Percentiles rank a stretch among this genome's conserved stretches.
Evolutionary conservation across 2,797 vertebrate genomes (phyloP).

Genomic region (Diceros bicornis): DNA sequence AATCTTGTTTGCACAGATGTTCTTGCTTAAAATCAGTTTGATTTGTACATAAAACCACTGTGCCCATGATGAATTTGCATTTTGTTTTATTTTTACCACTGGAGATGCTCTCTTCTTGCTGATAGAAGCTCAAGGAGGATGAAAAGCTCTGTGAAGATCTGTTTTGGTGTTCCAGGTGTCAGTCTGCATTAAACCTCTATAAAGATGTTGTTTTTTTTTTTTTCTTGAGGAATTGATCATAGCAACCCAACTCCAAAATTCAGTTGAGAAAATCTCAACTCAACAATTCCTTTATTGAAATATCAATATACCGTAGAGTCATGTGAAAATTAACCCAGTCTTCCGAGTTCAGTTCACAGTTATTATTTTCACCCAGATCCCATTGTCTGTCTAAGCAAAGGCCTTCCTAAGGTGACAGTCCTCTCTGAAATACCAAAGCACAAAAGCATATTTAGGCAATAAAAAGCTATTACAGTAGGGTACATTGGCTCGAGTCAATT

Average conservation of each 20-base stretch:
- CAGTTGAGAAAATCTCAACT: conserved; percentile 68
- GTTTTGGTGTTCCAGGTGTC: conserved; percentile 20
- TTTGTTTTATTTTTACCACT: conserved; percentile 70
- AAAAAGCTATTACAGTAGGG: not conserved
- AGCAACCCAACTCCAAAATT: conserved; percentile 63
- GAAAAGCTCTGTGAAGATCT: conserved; percentile 52
- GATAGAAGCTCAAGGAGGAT: conserved; percentile 15
- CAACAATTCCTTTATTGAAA: conserved; percentile 76
- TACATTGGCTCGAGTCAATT: not conserved
- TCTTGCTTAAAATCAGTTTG: conserved; percentile 77
- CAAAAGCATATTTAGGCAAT: conserved; percentile 37
- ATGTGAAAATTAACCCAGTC: conserved; percentile 52
- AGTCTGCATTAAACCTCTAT: conserved; percentile 57
- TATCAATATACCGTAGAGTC: not conserved
- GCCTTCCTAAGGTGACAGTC: not conserved
- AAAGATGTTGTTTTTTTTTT: conserved; percentile 67
- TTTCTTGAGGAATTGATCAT: conserved; percentile 60
- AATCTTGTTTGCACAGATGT: conserved; percentile 81
- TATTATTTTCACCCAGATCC: conserved; percentile 39
- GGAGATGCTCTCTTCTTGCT: conserved; percentile 44
- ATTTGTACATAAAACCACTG: conserved; percentile 76
- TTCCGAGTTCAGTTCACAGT: conserved; percentile 28
- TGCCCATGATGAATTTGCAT: conserved; percentile 68
- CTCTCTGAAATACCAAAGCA: conserved; percentile 28
- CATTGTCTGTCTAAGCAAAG: conserved; percentile 12